Percentiles rank a stretch among this genome's conserved stretches.
phyloP scores from a whole-genome alignment of 1,140 invertebrate genomes.

The Ceratosolen fusciceps region DNA sequence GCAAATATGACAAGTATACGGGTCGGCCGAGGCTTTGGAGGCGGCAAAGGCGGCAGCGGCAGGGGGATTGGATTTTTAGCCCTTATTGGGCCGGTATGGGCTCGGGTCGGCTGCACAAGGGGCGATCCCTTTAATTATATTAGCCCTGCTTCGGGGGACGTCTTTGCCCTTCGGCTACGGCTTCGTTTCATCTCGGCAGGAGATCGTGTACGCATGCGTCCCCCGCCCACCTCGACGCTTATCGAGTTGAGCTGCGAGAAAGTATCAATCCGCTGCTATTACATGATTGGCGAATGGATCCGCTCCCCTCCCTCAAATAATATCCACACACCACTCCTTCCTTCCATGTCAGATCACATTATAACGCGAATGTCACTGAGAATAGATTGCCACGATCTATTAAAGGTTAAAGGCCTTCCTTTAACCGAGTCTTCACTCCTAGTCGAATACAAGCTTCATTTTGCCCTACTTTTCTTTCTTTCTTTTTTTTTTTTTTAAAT shows the following conservation, averaged over 20 bases:
- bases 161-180: slow-evolving; percentile 44
- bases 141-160: slow-evolving; percentile 40
- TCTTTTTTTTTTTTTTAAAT: too few species aligned
- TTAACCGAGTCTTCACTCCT: too few species aligned
- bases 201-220: background rate
- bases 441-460: too few species aligned
- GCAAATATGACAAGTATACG: slow-evolving; percentile 41
- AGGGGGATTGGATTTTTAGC: background rate
- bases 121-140: slow-evolving; percentile 55
- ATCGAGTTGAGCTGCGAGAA: background rate
- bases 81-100: background rate
- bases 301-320: too few species aligned
- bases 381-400: too few species aligned
- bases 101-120: background rate
- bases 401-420: too few species aligned
- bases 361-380: too few species aligned
- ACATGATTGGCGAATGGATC: too few species aligned
- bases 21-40: background rate
- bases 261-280: background rate
- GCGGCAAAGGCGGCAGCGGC: background rate
- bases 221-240: background rate
- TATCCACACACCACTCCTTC: too few species aligned
- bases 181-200: slow-evolving; percentile 42
- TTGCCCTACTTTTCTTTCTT: too few species aligned
- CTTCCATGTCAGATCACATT: too few species aligned